Base-by-base conservation (phyloP, 2,888 invertebrate species). In the Campoletis raptor region DNA sequence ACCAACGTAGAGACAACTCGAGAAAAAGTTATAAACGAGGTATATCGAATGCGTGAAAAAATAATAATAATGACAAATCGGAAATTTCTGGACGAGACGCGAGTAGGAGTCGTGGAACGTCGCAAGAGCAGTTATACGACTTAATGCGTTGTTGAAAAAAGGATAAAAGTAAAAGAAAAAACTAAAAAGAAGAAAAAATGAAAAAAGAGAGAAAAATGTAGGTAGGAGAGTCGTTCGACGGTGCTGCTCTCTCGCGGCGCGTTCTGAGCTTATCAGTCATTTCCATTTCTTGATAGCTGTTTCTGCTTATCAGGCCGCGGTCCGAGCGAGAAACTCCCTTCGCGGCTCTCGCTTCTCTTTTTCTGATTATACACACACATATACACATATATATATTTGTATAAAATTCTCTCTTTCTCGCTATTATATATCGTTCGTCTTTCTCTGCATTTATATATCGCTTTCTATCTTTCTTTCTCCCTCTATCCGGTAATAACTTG, bases 231-330 rank as follows among this genome's bases (percentile, higher is more conserved):
- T 85, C 85, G 85, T 82, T 85, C 72, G 88, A 70, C 78, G 81
- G 83, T 87, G 87, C 84, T 85, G 90, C 89, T 90, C 89, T 89
- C 88, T 89, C 85, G 83, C 89, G 93, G 92, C 93, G 78, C 69
- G 78, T 66, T 72, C 78, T 61, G 30, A 92, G 93, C 95, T 95
- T 95, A 95, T 95, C 95, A 94, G 94, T 93, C 94, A 95, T 95
- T 95, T 95, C 95, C 95, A 95, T 95, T 95, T 95, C 95, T 93
- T 93, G 94, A 94, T 94, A 94, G 94, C 94, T 92, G 93, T 93
- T 93, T 92, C 92, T 93, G 94, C 93, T 94, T 94, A 94, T 94
- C 94, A 91, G 88, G 88, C 80, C 72, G 80, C 85, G 72, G 91
- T 91, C 92, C 92, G 92, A 92, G 92, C 89, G 89, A 89, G 90